Base-by-base conservation (phyloP, 2,888 invertebrate species). In the Notocelia uddmanniana region DNA sequence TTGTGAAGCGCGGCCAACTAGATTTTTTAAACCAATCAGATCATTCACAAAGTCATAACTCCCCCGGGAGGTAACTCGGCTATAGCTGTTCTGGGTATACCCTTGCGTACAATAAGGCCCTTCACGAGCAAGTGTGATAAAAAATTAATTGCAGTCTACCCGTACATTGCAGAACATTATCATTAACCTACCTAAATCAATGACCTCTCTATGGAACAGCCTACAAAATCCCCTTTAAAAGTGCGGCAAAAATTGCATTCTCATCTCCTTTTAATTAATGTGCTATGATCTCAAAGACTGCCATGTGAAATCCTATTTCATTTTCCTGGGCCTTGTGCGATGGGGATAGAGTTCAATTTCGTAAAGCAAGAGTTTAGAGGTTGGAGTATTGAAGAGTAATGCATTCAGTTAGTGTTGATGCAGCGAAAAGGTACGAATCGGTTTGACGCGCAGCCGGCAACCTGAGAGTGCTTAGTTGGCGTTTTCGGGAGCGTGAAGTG, bases 391-490 rank as follows among this genome's bases (percentile, higher is more conserved):
- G 52, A 63, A 18, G 60, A 62, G 45, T 69, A 69, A 69, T 62
- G 69, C 62, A 69, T 69, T 69, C 69, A 55, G 59, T 62, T 69
- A 54, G 55, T 55, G 69, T 69, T 62, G 69, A 69, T 62, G 69
- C 69, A 69, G 69, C 69, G 69, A 62, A 69, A 69, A 69, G 69
- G 62, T 21, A 70, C 48, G 54, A 57, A 70, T 70, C 69, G 62
- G 19, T 31, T 31, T 62, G 62, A 69, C 54, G 54, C 64, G 23
- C 45, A 34, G 52, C 23, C 50, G 52, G 34, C 9, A 55, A 26
- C n/a, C 55, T 26, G 8, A 41, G 59, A 23, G 62, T 63, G 52
- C 63, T 63, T 52, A 63, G 50, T 52, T 34, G 21, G 63, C 63
- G 15, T 63, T 63, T 34, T 34, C 34, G 52, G 52, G 31, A 63